Base-by-base conservation (phyloP, 2,888 invertebrate genomes). In the Scaptomyza cyrtandrae region DNA sequence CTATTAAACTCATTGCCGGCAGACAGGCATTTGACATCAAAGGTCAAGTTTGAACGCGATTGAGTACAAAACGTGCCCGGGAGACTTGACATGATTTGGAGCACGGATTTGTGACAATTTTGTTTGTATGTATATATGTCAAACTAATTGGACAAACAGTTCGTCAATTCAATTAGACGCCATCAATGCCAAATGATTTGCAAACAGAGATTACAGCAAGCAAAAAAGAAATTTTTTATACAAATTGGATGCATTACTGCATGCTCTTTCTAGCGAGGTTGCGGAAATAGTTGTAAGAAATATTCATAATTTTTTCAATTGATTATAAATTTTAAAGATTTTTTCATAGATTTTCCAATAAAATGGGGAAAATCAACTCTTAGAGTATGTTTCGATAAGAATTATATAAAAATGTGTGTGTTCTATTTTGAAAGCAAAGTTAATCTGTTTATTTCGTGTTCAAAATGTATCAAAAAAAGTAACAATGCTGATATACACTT, bases 141-240 rank as follows among this genome's bases (percentile, higher is more conserved):
- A 53, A 35, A 43, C 68, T 86, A 80, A 84, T 86, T 73, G 68
- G 72, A 52, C 52, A 61, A 80, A 70, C 56, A 53, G 37, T 45
- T 63, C 65, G 63, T 39, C 44, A 65, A 63, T 60, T 72, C 66
- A 78, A 86, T 86, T 59, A 69, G 84, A 57, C 75, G 66, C 77
- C 46, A 69, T 82, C 66, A 73, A 57, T 63, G 54, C 33, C 64
- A 77, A 86, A 74, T 80, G 86, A 82, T 82, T 82, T 83, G 86
- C 75, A 86, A 52, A 86, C 81, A 82, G 19, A 46, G 84, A 86
- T 82, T 67, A 61, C 45, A 7, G 6, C 11, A 4, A 27, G 14
- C 11, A 1, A 14, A 14, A 39, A 16, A 0, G 24, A 24, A 39
- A 14, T 10, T 1, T 1, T 33, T 6, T 10, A 14, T 13, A n/a